Percentiles rank a stretch among this genome's conserved stretches.
Conservation (phyloP, 2,113 vertebrate genomes). For the Rhynchopsitta pachyrhyncha region DNA sequence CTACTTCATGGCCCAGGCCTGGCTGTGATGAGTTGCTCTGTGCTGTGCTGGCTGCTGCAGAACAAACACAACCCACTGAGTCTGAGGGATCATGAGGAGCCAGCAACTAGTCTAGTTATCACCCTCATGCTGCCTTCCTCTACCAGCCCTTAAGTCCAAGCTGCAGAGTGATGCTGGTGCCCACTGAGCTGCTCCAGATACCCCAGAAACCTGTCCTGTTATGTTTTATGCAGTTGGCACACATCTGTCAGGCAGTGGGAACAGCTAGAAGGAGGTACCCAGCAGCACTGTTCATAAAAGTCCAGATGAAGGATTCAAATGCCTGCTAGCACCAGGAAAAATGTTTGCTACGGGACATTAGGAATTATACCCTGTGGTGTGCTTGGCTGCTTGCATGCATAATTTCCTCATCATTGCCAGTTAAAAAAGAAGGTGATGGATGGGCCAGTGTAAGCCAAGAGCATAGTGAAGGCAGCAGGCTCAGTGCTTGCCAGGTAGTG, state of each 20-base stretch:
- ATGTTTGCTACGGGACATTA: neutral
- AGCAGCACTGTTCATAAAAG: neutral
- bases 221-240: neutral
- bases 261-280: neutral
- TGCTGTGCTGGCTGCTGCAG: neutral
- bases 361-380: neutral
- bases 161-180: neutral
- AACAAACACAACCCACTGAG: neutral
- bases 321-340: slow-evolving; percentile 19
- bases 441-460: neutral
- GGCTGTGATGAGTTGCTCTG: neutral
- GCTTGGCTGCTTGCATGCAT: neutral
- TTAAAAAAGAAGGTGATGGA: slow-evolving; percentile 42
- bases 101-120: neutral
- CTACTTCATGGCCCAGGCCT: too few relatives aligned
- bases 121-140: neutral
- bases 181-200: neutral
- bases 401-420: slow-evolving; percentile 2
- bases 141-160: neutral
- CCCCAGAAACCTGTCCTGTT: neutral
- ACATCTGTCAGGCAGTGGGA: neutral
- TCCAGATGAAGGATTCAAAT: slow-evolving; percentile 16
- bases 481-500: neutral
- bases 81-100: neutral
- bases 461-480: neutral